These are phyloP conservation scores for Coendou prehensilis DNA, from an alignment of 2,797 vertebrate genomes.

Conservation along the genomic window DNA sequence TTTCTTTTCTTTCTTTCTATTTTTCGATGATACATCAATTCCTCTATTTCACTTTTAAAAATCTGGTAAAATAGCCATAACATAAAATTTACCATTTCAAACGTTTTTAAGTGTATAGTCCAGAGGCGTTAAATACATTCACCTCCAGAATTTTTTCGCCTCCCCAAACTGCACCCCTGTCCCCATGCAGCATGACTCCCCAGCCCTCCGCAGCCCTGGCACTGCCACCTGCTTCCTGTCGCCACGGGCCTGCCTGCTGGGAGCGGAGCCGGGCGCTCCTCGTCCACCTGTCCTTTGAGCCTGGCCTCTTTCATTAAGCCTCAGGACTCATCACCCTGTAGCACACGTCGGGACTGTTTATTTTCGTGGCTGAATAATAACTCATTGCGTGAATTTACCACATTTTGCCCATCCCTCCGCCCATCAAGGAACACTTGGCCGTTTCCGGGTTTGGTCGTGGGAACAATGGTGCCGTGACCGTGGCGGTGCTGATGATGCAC, in stretches of 20 bases:
- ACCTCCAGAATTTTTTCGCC: background rate
- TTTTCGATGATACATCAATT: background rate
- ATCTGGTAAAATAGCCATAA: background rate
- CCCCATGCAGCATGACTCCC: rapidly evolving
- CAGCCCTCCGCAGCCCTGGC: background rate
- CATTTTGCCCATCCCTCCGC: background rate
- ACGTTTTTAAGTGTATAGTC: background rate
- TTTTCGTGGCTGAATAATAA: background rate
- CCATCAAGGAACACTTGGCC: rapidly evolving
- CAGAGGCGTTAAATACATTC: too few species aligned
- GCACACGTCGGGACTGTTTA: background rate
- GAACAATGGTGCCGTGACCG: too few species aligned
- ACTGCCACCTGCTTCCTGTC: background rate
- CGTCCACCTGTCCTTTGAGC: too few species aligned
- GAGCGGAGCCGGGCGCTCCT: background rate
- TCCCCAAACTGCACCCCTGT: background rate
- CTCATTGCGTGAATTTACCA: rapidly evolving
- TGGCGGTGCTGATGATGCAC: too few species aligned
- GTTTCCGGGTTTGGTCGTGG: rapidly evolving
- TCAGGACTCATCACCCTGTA: background rate
- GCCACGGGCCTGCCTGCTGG: background rate
- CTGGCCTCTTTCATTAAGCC: background rate
- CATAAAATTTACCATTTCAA: background rate
- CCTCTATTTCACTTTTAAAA: background rate
- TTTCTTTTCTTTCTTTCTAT: background rate